These are phyloP conservation scores for Brevimyrus niger DNA, from an alignment of 2,113 vertebrate species.

Conservation along the genomic window DNA sequence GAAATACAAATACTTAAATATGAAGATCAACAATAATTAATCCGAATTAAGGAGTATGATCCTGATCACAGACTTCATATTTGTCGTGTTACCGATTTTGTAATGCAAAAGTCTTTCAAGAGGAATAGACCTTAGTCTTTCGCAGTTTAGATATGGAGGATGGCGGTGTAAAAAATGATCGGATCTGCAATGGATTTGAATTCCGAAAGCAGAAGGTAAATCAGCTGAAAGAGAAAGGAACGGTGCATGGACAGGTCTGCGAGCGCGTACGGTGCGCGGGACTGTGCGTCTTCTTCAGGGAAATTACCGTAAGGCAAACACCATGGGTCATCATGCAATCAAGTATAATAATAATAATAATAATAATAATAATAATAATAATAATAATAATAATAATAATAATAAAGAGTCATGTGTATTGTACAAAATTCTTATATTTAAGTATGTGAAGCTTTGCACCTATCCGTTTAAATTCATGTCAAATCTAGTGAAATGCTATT, in stretches of 20 bases:
- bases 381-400: background rate
- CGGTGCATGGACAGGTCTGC: background rate
- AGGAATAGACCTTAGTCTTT: background rate
- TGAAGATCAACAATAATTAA: background rate
- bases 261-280: slow-evolving; percentile 15
- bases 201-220: slow-evolving; percentile 2
- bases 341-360: background rate
- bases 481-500: background rate
- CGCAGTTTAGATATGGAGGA: background rate
- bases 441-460: background rate
- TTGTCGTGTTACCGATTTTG: background rate
- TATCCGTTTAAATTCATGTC: background rate
- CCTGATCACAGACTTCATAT: background rate
- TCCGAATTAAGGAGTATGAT: background rate
- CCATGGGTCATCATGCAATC: background rate
- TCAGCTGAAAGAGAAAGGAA: slow-evolving; percentile 9
- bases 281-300: slow-evolving; percentile 60
- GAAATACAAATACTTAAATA: background rate
- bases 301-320: slow-evolving; percentile 20
- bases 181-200: slow-evolving; percentile 9
- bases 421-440: background rate
- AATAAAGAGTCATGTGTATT: background rate
- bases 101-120: background rate
- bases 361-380: background rate
- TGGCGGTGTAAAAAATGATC: background rate